phyloP scores from a whole-genome alignment of 2,888 invertebrate genomes.

The Endomychus coccineus region DNA sequence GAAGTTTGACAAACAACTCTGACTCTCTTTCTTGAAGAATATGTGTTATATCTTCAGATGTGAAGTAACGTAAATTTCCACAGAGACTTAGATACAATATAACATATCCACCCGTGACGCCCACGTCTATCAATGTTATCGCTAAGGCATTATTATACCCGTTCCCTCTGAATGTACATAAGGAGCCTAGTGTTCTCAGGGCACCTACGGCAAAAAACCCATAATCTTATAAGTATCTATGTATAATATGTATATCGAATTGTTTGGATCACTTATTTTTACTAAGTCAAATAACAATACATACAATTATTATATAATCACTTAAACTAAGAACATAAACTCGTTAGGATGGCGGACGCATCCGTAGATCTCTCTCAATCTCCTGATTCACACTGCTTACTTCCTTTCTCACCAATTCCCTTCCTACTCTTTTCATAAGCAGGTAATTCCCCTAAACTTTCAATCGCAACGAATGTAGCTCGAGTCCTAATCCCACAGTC shows the following conservation, averaged over 20 bases:
- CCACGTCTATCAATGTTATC: slow-evolving; percentile 5
- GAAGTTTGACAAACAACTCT: slow-evolving; percentile 7
- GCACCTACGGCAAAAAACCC: no score
- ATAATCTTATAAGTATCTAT: no score
- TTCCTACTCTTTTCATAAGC: no score
- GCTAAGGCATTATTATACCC: slow-evolving; percentile 10
- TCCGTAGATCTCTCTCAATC: background rate
- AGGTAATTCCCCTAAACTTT: no score
- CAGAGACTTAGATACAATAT: slow-evolving; percentile 12
- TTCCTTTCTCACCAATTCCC: no score
- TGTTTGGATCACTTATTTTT: background rate
- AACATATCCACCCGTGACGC: slow-evolving; percentile 4
- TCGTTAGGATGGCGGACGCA: no score
- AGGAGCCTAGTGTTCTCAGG: slow-evolving; percentile 3
- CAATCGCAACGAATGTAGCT: no score
- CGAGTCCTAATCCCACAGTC: no score
- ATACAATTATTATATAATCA: background rate
- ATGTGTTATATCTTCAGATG: slow-evolving; percentile 1
- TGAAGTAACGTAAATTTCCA: slow-evolving; percentile 9
- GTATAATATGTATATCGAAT: no score
- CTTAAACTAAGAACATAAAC: background rate
- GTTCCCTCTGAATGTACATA: slow-evolving; percentile 10
- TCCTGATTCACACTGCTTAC: background rate
- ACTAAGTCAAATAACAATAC: background rate
- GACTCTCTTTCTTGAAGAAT: slow-evolving; percentile 5